Evolutionary conservation across 1,140 invertebrate genomes (phyloP).

Genomic region (Eumeta japonica): DNA sequence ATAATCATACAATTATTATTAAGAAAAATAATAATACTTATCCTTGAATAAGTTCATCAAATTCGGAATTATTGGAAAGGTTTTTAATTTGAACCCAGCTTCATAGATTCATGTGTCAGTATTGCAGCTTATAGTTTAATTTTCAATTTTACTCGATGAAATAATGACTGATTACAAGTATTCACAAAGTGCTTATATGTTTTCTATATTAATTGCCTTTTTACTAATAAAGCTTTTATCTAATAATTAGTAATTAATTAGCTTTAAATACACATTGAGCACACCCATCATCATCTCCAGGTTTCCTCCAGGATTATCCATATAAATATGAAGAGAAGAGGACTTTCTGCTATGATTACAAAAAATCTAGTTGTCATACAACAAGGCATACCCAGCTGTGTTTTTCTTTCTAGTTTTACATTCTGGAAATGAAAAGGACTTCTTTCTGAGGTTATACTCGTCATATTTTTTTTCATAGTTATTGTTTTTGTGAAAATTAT

Average conservation of each 20-base stretch:
- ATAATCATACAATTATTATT: too few relatives aligned
- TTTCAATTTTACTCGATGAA: too few relatives aligned
- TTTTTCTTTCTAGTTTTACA: slow-evolving; percentile 42
- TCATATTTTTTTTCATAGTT: slow-evolving; percentile 2
- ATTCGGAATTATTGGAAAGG: too few relatives aligned
- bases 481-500: slow-evolving; percentile 4
- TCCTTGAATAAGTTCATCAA: too few relatives aligned
- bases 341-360: slow-evolving; percentile 36
- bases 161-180: too few relatives aligned
- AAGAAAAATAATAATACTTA: too few relatives aligned
- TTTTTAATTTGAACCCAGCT: too few relatives aligned
- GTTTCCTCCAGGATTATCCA: slow-evolving; percentile 31
- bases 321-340: slow-evolving; percentile 37
- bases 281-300: slow-evolving; percentile 26
- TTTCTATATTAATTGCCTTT: too few relatives aligned
- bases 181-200: too few relatives aligned
- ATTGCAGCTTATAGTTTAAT: too few relatives aligned
- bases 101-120: too few relatives aligned
- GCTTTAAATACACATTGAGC: too few relatives aligned
- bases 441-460: slow-evolving; percentile 36
- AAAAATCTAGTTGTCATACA: slow-evolving; percentile 28
- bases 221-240: neutral
- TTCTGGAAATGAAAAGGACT: slow-evolving; percentile 48
- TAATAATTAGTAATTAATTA: neutral
- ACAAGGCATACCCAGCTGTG: slow-evolving; percentile 42